Conservation (phyloP, 2,888 invertebrate species). For the Thymelicus acteon region DNA sequence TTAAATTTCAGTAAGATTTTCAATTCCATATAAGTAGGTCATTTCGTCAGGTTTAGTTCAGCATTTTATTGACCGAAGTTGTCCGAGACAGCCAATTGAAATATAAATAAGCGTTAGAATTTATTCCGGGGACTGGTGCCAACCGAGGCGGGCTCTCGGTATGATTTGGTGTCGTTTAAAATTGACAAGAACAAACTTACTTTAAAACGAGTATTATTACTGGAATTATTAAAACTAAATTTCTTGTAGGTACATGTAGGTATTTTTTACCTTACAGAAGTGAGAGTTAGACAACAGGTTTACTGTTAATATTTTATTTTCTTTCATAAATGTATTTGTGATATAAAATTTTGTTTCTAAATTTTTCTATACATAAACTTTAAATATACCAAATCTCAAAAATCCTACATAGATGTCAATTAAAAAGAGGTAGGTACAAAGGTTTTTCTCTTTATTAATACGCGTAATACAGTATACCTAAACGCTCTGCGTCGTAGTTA, state of each 20-base stretch:
- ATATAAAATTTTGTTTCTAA: neutral
- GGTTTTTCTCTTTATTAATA: too few species aligned
- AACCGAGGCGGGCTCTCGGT: slow-evolving; percentile 8
- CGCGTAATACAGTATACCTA: neutral
- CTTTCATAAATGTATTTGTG: too few species aligned
- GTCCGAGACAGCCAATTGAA: slow-evolving; percentile 12
- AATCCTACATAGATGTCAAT: too few species aligned
- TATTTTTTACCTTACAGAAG: too few species aligned
- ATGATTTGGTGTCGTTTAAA: slow-evolving; percentile 4
- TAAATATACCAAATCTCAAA: too few species aligned
- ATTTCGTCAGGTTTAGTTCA: slow-evolving; percentile 16
- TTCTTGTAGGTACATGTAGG: too few species aligned
- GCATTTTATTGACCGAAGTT: slow-evolving; percentile 10
- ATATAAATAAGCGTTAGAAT: slow-evolving; percentile 25
- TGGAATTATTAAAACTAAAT: too few species aligned
- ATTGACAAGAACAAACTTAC: neutral
- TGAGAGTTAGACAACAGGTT: too few species aligned
- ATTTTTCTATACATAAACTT: too few species aligned
- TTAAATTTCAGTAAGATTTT: neutral
- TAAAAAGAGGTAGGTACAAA: neutral
- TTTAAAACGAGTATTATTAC: too few species aligned
- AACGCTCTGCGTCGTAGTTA: slow-evolving; percentile 8
- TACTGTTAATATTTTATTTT: too few species aligned
- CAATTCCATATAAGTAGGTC: slow-evolving; percentile 4
- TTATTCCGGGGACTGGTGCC: slow-evolving; percentile 1